phyloP scores from a whole-genome alignment of 1,140 invertebrate species.

The Melitaea cinxia region DNA sequence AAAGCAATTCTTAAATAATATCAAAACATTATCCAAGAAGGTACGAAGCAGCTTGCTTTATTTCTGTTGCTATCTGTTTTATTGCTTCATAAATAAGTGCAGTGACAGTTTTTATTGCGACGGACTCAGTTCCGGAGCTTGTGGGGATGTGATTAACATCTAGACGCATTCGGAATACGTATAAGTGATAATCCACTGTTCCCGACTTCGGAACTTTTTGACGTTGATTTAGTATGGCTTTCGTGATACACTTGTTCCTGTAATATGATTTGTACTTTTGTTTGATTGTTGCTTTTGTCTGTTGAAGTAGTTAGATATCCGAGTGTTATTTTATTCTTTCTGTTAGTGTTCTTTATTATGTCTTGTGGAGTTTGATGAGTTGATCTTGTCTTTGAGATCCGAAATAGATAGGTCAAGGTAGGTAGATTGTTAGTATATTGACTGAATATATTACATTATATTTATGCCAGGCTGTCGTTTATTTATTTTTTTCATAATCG shows the following conservation, averaged over 20 bases:
- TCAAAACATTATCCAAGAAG: neutral
- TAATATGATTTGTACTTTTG: neutral
- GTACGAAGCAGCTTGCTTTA: slow-evolving; percentile 34
- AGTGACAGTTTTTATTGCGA: slow-evolving; percentile 71
- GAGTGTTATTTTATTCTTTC: too few species aligned
- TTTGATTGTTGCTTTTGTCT: too few species aligned
- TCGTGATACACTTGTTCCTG: neutral
- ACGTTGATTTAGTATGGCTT: slow-evolving; percentile 23
- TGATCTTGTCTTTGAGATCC: too few species aligned
- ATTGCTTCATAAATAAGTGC: slow-evolving; percentile 66
- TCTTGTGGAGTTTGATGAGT: too few species aligned
- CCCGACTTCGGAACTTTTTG: slow-evolving; percentile 34
- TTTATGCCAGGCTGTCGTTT: too few species aligned
- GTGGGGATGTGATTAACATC: slow-evolving; percentile 63
- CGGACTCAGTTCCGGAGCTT: slow-evolving; percentile 52
- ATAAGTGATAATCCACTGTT: slow-evolving; percentile 48
- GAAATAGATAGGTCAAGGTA: too few species aligned
- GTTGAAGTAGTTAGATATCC: too few species aligned
- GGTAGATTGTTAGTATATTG: too few species aligned
- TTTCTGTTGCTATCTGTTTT: slow-evolving; percentile 55
- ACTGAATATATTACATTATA: too few species aligned
- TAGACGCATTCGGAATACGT: slow-evolving; percentile 53
- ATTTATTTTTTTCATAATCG: too few species aligned
- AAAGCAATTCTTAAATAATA: too few species aligned
- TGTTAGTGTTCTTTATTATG: too few species aligned